Conservation (phyloP, 2,888 invertebrate genomes). For the Stenolophus ochropezus region DNA sequence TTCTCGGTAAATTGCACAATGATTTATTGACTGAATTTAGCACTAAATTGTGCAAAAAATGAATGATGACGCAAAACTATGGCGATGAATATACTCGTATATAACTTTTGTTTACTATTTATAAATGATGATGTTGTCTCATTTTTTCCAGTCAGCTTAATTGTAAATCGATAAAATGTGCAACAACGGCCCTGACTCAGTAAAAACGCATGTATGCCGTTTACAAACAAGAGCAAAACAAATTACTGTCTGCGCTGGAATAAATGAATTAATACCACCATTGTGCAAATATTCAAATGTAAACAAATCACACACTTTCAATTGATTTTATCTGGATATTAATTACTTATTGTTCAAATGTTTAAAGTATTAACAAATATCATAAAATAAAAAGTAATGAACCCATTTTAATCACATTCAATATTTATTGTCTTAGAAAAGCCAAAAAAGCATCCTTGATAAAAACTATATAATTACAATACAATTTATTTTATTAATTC, state of each 20-base stretch:
- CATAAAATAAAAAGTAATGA: too few relatives aligned
- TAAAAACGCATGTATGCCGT: background rate
- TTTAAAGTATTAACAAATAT: too few relatives aligned
- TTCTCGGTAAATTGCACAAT: too few relatives aligned
- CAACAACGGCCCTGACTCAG: background rate
- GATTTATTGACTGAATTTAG: too few relatives aligned
- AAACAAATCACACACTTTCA: background rate
- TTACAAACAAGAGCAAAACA: background rate
- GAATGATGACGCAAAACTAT: too few relatives aligned
- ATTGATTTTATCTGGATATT: background rate
- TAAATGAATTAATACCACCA: background rate
- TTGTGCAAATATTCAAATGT: background rate
- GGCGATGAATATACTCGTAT: too few relatives aligned
- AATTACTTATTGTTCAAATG: background rate
- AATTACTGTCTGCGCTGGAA: background rate
- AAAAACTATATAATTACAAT: too few relatives aligned
- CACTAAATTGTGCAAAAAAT: too few relatives aligned
- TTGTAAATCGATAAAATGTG: slow-evolving; percentile 17
- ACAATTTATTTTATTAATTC: too few relatives aligned
- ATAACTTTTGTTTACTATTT: slow-evolving; percentile 24
- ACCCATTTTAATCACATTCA: too few relatives aligned
- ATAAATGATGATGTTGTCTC: slow-evolving; percentile 26
- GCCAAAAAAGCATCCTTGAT: too few relatives aligned
- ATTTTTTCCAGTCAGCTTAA: slow-evolving; percentile 1
- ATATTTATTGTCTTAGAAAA: too few relatives aligned